A percentile compares a stretch with the other conserved stretches of the same genome.
phyloP scores from a whole-genome alignment of 2,888 invertebrate species.

The Mythimna ferrago region DNA sequence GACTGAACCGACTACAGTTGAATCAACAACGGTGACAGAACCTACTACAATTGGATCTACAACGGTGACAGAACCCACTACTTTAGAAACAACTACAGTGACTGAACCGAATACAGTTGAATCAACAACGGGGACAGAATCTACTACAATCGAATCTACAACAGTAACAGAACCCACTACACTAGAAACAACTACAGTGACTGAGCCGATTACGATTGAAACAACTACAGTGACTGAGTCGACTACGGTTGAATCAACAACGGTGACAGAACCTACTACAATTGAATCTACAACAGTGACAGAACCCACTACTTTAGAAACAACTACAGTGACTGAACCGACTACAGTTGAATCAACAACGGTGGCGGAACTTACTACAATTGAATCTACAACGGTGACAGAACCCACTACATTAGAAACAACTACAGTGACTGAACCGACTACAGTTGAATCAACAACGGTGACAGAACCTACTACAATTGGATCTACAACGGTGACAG shows the following conservation, averaged over 20 bases:
- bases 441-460: not conserved
- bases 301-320: not conserved
- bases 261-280: not conserved
- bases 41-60: not conserved
- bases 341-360: not conserved
- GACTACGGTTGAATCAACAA: not conserved
- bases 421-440: not conserved
- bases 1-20: not conserved
- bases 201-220: not conserved
- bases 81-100: not conserved
- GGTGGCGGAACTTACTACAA: not conserved
- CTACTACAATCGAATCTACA: not conserved
- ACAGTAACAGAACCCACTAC: not conserved
- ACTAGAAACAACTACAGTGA: not conserved
- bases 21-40: not conserved
- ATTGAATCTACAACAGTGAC: conserved; percentile 24
- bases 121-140: not conserved
- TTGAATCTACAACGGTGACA: not conserved
- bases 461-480: not conserved
- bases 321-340: conserved; percentile 2
- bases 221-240: not conserved
- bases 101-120: conserved; percentile 7
- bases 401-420: conserved; percentile 10
- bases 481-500: not conserved
- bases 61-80: not conserved